Evolutionary conservation across 2,797 vertebrate genomes (phyloP).

Genomic region (Ara ararauna): DNA sequence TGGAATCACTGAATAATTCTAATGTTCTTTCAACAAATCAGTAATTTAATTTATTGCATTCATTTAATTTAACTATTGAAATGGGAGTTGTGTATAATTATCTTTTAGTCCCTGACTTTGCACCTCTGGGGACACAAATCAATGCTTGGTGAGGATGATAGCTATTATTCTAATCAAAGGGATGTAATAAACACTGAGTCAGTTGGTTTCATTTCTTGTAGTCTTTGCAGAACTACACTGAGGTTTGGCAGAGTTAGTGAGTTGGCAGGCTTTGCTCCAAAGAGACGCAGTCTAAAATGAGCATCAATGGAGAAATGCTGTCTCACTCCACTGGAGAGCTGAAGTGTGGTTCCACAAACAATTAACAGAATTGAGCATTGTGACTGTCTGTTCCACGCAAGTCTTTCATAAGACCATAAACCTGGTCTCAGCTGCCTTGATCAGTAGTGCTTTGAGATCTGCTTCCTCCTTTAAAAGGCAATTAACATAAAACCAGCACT

Average conservation of each 20-base stretch:
- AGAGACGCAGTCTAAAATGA: background rate
- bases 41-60: conserved; percentile 47
- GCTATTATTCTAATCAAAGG: conserved; percentile 16
- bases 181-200: background rate
- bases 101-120: conserved; percentile 19
- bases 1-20: background rate
- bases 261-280: background rate
- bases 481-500: background rate
- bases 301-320: background rate
- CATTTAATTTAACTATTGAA: conserved; percentile 39
- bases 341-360: background rate
- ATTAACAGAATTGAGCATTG: background rate
- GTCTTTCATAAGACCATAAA: background rate
- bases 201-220: background rate
- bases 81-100: conserved; percentile 7
- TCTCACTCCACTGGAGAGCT: background rate
- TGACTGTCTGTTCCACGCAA: background rate
- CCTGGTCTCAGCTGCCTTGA: background rate
- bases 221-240: background rate
- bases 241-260: background rate
- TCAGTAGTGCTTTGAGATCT: background rate
- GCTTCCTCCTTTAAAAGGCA: background rate
- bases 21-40: conserved; percentile 24
- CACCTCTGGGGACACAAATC: background rate
- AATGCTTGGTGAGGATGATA: background rate